These are phyloP conservation scores for Disparrhopalites patrizii DNA, from an alignment of 2,888 invertebrate species.

Conservation along the genomic window DNA sequence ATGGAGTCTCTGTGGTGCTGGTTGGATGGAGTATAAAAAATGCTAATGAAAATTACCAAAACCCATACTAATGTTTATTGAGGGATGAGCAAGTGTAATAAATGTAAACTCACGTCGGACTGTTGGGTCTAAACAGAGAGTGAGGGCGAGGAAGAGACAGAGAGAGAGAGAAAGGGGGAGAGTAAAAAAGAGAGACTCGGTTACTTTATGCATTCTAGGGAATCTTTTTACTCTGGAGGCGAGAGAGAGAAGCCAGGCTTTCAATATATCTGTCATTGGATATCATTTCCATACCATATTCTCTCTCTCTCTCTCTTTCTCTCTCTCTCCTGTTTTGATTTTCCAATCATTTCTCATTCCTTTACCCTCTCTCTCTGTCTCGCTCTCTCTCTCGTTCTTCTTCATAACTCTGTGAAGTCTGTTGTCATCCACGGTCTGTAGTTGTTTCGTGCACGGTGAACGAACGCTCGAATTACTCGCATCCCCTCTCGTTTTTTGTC, in stretches of 20 bases:
- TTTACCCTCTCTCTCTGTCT: not conserved
- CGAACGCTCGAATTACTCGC: constrained; percentile 22
- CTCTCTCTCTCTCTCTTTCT: not conserved
- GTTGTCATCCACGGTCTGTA: not conserved
- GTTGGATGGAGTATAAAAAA: too few relatives aligned
- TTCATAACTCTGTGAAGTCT: not conserved
- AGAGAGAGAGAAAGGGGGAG: not conserved
- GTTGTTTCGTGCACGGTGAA: not conserved
- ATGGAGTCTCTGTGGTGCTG: too few relatives aligned
- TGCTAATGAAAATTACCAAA: not conserved
- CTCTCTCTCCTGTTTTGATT: not conserved
- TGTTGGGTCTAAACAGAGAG: not conserved
- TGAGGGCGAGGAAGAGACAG: not conserved
- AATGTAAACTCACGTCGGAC: not conserved
- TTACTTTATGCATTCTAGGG: too few relatives aligned
- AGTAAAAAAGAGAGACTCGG: too few relatives aligned
- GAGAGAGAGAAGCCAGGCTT: not conserved
- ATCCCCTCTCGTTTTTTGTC: not conserved
- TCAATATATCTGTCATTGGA: constrained; percentile 5
- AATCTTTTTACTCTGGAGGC: not conserved
- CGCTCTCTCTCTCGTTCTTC: not conserved
- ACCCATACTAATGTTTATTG: not conserved
- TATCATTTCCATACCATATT: constrained; percentile 1
- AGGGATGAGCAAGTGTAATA: constrained; percentile 1
- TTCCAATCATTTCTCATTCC: not conserved